Conservation (phyloP, 64 coral and sea anemone species). For the Orbicella faveolata region DNA sequence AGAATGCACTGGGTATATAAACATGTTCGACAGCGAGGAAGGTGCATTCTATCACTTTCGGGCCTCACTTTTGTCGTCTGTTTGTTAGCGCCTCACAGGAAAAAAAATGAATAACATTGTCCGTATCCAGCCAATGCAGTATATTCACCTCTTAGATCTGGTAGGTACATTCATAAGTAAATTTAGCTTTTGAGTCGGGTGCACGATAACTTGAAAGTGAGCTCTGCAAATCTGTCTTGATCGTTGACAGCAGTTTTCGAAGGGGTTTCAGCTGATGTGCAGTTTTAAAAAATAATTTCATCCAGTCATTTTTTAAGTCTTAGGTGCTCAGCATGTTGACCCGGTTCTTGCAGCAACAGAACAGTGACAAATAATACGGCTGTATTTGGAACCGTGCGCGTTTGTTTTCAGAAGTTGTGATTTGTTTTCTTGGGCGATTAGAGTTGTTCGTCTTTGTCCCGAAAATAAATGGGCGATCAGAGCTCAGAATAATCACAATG, state of each 20-base stretch:
- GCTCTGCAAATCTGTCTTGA: not conserved
- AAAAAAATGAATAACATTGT: slow-evolving; percentile 88
- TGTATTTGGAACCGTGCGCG: not conserved
- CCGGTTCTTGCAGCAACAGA: not conserved
- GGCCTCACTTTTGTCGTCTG: no score
- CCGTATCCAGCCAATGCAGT: slow-evolving; percentile 88
- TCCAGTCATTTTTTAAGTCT: no score
- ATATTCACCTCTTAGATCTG: slow-evolving; percentile 90
- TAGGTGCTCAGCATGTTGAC: not conserved
- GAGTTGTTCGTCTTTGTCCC: no score
- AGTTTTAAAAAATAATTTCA: no score
- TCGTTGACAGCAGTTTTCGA: no score
- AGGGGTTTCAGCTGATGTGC: no score
- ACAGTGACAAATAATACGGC: not conserved
- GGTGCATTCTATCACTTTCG: no score
- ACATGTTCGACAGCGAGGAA: no score
- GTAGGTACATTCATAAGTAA: slow-evolving; percentile 45
- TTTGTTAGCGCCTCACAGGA: not conserved
- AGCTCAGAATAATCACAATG: no score
- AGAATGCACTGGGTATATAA: not conserved
- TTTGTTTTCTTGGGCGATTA: not conserved
- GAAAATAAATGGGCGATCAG: no score
- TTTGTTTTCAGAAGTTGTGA: not conserved
- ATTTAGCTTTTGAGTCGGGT: not conserved
- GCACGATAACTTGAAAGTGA: not conserved